Evolutionary conservation across 2,888 invertebrate species (phyloP).

Genomic region (Timema podura): DNA sequence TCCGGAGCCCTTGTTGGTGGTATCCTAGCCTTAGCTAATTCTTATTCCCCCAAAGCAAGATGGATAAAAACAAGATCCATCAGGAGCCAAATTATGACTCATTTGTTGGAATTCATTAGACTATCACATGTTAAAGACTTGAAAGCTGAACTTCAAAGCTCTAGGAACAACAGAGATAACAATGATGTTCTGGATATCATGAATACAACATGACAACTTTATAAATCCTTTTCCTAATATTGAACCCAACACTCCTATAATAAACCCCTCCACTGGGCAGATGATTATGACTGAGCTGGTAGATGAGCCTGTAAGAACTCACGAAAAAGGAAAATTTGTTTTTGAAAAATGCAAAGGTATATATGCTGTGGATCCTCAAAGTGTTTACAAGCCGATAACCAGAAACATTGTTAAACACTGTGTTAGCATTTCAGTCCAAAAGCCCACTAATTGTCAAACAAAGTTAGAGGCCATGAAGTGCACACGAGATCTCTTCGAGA

Average conservation of each 20-base stretch:
- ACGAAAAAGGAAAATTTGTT: not conserved
- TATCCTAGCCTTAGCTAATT: not conserved
- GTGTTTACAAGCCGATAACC: not conserved
- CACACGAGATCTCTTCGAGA: constrained; percentile 8
- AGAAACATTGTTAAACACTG: not conserved
- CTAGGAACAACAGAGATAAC: not conserved
- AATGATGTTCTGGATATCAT: constrained; percentile 3
- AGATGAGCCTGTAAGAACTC: constrained; percentile 5
- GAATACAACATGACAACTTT: constrained; percentile 11
- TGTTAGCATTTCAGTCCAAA: not conserved
- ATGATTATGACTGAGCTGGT: not conserved
- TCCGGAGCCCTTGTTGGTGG: not conserved
- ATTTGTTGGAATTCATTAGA: not conserved
- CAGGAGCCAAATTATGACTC: not conserved
- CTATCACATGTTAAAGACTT: constrained; percentile 3
- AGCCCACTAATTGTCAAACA: not conserved
- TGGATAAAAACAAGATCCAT: constrained; percentile 10
- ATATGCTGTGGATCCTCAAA: constrained; percentile 4
- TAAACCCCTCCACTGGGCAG: not conserved
- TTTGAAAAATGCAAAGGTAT: constrained; percentile 4
- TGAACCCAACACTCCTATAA: not conserved
- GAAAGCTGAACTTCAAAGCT: constrained; percentile 4
- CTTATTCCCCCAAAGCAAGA: not conserved
- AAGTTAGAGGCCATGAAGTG: not conserved
- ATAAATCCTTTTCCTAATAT: constrained; percentile 1